Evolutionary conservation across 37 sponge, comb jelly and placozoan species (phyloP).

Genomic region (Aphrocallistes beatrix): DNA sequence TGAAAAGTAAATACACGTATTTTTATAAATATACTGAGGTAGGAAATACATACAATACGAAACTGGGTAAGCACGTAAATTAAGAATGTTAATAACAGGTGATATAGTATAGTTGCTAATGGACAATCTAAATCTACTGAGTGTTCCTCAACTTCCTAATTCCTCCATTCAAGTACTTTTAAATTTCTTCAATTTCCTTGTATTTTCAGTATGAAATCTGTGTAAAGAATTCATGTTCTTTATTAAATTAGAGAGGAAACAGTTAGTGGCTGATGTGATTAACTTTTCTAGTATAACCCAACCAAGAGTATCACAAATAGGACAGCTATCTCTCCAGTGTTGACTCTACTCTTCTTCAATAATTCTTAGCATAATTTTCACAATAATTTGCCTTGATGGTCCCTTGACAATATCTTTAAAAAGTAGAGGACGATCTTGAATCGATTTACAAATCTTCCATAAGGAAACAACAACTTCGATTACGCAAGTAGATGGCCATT

Average conservation of each 20-base stretch:
- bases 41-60: not conserved
- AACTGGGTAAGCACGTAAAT: not conserved
- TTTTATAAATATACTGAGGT: not conserved
- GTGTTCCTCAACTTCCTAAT: too few species aligned
- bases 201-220: not conserved
- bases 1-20: not conserved
- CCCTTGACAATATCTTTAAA: constrained; percentile 18
- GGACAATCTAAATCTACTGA: constrained; percentile 3
- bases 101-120: not conserved
- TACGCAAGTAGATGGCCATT: constrained; percentile 3
- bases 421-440: not conserved
- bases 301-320: constrained; percentile 13
- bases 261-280: constrained; percentile 4
- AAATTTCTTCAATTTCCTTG: not conserved
- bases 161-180: not conserved
- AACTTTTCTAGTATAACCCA: constrained; percentile 7
- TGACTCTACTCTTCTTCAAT: constrained; percentile 15
- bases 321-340: constrained; percentile 1
- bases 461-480: not conserved
- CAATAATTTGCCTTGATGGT: not conserved
- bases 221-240: constrained; percentile 10
- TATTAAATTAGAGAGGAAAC: not conserved
- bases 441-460: constrained; percentile 16
- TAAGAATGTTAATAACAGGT: not conserved
- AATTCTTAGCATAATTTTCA: constrained; percentile 11